phyloP scores from a whole-genome alignment of 2,113 vertebrate genomes.

The Siniperca knerii region DNA sequence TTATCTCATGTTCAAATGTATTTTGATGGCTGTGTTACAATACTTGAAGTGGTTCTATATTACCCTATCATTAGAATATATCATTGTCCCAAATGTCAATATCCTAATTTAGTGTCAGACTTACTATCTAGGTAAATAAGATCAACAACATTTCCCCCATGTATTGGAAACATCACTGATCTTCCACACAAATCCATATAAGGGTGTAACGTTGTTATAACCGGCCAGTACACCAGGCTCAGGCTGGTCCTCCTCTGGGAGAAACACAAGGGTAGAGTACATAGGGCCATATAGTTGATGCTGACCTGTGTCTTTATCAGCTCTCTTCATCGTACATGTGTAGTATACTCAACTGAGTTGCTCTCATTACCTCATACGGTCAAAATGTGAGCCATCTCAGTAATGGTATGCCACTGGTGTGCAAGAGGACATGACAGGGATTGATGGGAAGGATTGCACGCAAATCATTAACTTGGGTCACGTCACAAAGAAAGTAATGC shows the following conservation, averaged over 20 bases:
- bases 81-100: background rate
- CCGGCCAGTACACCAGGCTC: background rate
- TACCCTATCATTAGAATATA: background rate
- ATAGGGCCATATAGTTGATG: constrained; percentile 33
- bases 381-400: constrained; percentile 81
- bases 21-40: background rate
- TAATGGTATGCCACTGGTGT: constrained; percentile 80
- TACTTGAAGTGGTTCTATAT: background rate
- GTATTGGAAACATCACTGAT: background rate
- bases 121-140: background rate
- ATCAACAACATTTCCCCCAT: background rate
- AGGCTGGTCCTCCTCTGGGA: background rate
- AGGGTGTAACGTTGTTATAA: background rate
- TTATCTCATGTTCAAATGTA: background rate
- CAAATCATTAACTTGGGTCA: constrained; percentile 84
- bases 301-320: constrained; percentile 54
- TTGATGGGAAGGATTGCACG: constrained; percentile 81
- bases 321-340: constrained; percentile 65
- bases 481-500: constrained; percentile 80
- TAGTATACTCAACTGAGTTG: constrained; percentile 67
- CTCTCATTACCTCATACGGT: constrained; percentile 83
- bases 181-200: background rate
- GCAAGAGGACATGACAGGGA: constrained; percentile 74
- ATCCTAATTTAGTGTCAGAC: background rate
- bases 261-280: constrained; percentile 21